Conservation (phyloP, 2,888 invertebrate species). For the Eugnorisma glareosa region DNA sequence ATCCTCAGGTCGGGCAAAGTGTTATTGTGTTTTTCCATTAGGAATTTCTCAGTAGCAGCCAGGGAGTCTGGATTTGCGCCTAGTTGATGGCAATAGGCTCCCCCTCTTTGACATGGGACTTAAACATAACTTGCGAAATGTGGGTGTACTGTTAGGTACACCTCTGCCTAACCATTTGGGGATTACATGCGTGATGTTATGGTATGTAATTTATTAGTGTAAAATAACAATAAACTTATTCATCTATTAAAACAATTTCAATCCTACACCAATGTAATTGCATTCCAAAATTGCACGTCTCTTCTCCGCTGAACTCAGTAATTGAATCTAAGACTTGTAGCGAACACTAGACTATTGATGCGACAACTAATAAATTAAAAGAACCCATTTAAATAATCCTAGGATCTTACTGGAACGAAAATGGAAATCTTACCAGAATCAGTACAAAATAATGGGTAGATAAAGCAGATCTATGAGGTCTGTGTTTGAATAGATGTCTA, state of each 20-base stretch:
- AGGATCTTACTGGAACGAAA: conserved; percentile 4
- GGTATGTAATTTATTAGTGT: no score
- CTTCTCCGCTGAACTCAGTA: neutral
- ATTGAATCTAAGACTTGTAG: conserved; percentile 34
- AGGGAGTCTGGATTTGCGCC: no score
- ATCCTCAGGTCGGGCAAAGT: no score
- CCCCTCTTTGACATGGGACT: no score
- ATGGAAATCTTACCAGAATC: conserved; percentile 21
- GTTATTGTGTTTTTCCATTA: no score
- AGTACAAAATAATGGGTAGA: conserved; percentile 33
- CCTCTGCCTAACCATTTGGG: no score
- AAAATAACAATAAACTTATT: neutral
- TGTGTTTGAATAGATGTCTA: neutral
- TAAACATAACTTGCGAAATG: no score
- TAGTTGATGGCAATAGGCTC: no score
- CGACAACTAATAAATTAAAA: conserved; percentile 42
- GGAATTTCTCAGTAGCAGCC: no score
- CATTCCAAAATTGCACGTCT: conserved; percentile 19
- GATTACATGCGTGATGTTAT: no score
- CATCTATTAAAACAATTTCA: neutral
- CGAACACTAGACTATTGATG: neutral
- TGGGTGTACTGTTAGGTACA: no score
- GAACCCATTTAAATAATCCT: conserved; percentile 31
- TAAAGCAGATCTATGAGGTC: conserved; percentile 31
- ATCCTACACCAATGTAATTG: conserved; percentile 18